Evolutionary conservation across 2,888 invertebrate genomes (phyloP).

Genomic region (Spatulosminthurus flaviceps): DNA sequence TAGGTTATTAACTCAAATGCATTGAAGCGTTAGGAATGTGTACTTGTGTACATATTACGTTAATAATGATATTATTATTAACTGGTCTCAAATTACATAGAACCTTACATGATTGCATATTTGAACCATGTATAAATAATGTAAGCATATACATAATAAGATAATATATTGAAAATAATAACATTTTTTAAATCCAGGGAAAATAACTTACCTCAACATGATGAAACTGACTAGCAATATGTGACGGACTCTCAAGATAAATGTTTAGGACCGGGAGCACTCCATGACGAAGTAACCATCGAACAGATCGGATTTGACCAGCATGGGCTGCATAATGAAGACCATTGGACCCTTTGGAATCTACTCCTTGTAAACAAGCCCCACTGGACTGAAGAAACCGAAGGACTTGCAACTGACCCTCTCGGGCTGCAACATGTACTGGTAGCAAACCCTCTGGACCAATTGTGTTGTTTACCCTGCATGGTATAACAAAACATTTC

Average conservation of each 20-base stretch:
- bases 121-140: no score
- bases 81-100: no score
- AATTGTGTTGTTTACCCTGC: conserved; percentile 61
- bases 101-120: no score
- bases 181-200: no score
- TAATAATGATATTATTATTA: no score
- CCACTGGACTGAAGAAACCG: conserved; percentile 60
- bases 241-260: conserved; percentile 88
- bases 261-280: conserved; percentile 83
- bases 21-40: no score
- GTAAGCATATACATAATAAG: no score
- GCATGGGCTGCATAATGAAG: conserved; percentile 68
- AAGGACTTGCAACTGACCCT: conserved; percentile 73
- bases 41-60: no score
- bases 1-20: no score
- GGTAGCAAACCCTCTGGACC: conserved; percentile 82
- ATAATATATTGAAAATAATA: no score
- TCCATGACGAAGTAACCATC: conserved; percentile 85
- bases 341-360: conserved; percentile 65
- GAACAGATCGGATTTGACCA: conserved; percentile 70
- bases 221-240: conserved; percentile 90
- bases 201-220: conserved; percentile 78
- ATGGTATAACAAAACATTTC: no score
- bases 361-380: conserved; percentile 60
- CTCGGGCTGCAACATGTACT: conserved; percentile 86